Conservation (phyloP, 2,797 vertebrate species). For the Ctenopoma multispine region DNA sequence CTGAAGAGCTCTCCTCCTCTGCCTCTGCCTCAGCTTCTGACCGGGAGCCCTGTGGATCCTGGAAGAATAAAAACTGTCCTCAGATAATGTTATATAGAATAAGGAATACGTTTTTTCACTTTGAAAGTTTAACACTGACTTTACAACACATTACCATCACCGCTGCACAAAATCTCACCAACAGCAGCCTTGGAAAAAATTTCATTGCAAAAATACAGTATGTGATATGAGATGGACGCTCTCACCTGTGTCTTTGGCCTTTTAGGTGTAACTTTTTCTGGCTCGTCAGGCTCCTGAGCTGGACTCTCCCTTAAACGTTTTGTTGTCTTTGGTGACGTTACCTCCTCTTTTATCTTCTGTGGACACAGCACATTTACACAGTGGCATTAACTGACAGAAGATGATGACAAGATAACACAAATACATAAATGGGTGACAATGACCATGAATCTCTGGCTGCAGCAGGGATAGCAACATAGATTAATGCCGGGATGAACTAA, state of each 20-base stretch:
- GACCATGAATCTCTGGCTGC: not conserved
- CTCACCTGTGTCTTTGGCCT: conserved; percentile 93
- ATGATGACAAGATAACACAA: not conserved
- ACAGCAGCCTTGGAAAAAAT: not conserved
- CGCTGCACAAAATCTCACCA: not conserved
- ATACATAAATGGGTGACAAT: not conserved
- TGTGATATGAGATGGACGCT: not conserved
- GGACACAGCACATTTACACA: conserved; percentile 31
- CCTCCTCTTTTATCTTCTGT: conserved; percentile 95
- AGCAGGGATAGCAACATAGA: not conserved
- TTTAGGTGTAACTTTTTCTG: conserved; percentile 89
- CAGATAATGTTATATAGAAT: not conserved
- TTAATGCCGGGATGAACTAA: not conserved
- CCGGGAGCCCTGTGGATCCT: conserved; percentile 93
- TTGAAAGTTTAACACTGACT: not conserved
- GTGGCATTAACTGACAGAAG: conserved; percentile 6
- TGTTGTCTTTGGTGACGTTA: conserved; percentile 90
- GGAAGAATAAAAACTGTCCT: conserved; percentile 12
- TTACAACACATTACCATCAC: not conserved
- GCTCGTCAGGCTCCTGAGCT: conserved; percentile 89
- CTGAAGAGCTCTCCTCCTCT: conserved; percentile 93
- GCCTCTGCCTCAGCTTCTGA: conserved; percentile 89
- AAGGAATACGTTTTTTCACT: not conserved
- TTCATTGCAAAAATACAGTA: not conserved
- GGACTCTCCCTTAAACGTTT: conserved; percentile 93